Evolutionary conservation across 1,140 invertebrate species (phyloP).

Genomic region (Drosophila sturtevanti): DNA sequence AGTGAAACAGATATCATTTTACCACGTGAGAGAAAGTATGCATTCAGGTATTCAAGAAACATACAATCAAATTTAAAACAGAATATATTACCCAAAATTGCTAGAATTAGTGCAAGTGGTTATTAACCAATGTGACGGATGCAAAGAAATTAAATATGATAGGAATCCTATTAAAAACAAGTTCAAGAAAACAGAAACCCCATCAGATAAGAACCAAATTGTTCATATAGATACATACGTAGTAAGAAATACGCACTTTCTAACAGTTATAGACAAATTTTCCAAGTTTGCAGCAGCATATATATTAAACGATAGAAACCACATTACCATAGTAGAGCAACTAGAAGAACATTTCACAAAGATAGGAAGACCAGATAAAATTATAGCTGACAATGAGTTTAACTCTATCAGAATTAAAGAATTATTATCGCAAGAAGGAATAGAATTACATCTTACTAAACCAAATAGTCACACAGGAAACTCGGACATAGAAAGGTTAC

Average conservation of each 20-base stretch:
- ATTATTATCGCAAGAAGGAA: neutral
- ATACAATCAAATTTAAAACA: no score
- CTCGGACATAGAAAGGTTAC: conserved; percentile 7
- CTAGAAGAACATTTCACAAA: conserved; percentile 12
- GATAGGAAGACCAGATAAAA: conserved; percentile 13
- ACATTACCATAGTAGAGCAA: conserved; percentile 30
- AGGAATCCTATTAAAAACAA: conserved; percentile 36
- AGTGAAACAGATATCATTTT: conserved; percentile 37
- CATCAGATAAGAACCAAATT: conserved; percentile 9
- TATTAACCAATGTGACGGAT: conserved; percentile 46
- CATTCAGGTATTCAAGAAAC: no score
- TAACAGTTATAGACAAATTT: no score
- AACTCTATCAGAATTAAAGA: conserved; percentile 13
- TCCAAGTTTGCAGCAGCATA: neutral
- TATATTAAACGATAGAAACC: conserved; percentile 3
- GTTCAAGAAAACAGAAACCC: conserved; percentile 4
- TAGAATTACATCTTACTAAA: neutral
- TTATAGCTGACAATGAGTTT: conserved; percentile 20
- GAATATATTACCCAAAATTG: conserved; percentile 27
- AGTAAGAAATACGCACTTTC: no score
- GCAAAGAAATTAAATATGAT: no score
- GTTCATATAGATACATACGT: neutral
- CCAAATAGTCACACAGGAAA: conserved; percentile 4
- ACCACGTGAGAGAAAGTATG: conserved; percentile 28
- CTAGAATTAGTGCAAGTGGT: conserved; percentile 22